Evolutionary conservation across 2,113 vertebrate genomes (phyloP), one percentile per base, ranked within the genome.

Genomic region (Caranx melampygus): DNA sequence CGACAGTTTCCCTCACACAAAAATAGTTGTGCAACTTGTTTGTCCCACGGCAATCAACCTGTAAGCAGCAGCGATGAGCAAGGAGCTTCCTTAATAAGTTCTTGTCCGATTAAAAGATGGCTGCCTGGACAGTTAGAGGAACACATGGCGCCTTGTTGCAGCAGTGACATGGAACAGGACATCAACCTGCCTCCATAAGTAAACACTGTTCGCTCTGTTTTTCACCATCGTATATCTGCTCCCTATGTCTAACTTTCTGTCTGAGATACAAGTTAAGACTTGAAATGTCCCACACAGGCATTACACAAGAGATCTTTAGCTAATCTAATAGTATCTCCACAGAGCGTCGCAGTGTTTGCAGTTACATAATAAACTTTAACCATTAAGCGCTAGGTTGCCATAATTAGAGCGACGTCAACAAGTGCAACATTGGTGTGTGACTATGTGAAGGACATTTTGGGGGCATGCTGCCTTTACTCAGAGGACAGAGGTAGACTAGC

Each of bases 11-110:
- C 37, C 35, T 59, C 26, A 13, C 21, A 26, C 14, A 54, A 51
- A 60, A 62, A 31, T 31, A 11, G 45, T 61, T 42, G 35, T 40
- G 7, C 20, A 51, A 34, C 34, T 55, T 44, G 11, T 62, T 60
- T 45, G 42, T 51, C 49, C 51, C 34, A 34, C 21, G 64, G n/a
- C 37, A 82, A 51, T 26, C 45, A 54, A 64, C 75, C 35, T 4
- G 33, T 81, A 42, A 67, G 73, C 55, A 76, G 37, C 9, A 54
- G 20, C 5, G n/a, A 26, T 54, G 62, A 70, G 34, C 33, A 34
- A 18, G n/a, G 11, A 65, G 35, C 59, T 12, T 13, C 42, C 13
- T 44, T 57, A 21, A 57, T 16, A 58, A 21, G 15, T 44, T 0
- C 1, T 31, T 16, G 44, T 20, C 6, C 1, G n/a, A 14, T 54